These are phyloP conservation scores for Chelmon rostratus DNA, from an alignment of 2,797 vertebrate species.

Conservation along the genomic window DNA sequence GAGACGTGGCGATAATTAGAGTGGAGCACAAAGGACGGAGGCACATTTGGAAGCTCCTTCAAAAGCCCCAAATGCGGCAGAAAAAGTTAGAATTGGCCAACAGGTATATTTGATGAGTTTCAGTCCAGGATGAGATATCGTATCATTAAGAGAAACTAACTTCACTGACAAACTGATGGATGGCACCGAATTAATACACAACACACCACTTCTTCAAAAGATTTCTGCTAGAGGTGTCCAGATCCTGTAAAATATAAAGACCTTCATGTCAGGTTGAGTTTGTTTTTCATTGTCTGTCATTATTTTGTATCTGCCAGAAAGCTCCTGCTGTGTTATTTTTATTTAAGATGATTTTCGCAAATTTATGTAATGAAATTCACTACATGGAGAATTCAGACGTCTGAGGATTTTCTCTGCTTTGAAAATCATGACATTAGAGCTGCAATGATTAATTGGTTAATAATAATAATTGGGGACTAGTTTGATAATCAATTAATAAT, in stretches of 20 bases:
- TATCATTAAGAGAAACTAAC: constrained; percentile 32
- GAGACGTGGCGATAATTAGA: constrained; percentile 69
- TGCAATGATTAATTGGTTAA: too few species aligned
- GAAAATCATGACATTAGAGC: background rate
- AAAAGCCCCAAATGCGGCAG: constrained; percentile 34
- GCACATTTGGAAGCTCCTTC: constrained; percentile 35
- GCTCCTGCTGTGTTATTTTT: background rate
- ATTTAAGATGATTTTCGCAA: background rate
- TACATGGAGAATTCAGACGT: background rate
- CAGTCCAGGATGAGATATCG: constrained; percentile 29
- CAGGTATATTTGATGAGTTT: constrained; percentile 30
- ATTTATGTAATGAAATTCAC: background rate
- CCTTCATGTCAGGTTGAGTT: background rate
- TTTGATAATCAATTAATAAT: too few species aligned
- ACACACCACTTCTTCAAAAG: constrained; percentile 9
- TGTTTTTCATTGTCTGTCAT: background rate
- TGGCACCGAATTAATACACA: constrained; percentile 13
- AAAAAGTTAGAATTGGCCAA: constrained; percentile 25
- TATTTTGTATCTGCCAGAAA: background rate
- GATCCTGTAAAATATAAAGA: background rate
- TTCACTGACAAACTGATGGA: constrained; percentile 35
- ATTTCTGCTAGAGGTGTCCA: background rate
- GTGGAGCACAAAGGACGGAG: constrained; percentile 51
- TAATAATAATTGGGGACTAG: too few species aligned
- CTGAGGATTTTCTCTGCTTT: background rate